Percentiles rank a stretch among this genome's conserved stretches.
Evolutionary conservation across 2,113 vertebrate species (phyloP).

Genomic region (Dipodomys spectabilis): DNA sequence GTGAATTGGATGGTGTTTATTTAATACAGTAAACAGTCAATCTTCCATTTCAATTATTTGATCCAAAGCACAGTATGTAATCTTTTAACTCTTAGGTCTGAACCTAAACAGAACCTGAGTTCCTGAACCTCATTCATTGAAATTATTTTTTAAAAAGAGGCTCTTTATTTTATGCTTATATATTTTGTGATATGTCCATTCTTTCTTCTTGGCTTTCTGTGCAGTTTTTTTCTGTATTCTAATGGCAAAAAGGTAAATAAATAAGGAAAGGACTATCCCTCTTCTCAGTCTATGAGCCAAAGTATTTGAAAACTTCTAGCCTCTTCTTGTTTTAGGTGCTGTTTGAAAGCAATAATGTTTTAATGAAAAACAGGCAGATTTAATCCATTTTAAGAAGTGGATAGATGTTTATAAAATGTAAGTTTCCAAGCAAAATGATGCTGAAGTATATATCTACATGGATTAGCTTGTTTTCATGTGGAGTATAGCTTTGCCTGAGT

Average conservation of each 20-base stretch:
- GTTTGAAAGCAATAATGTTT: conserved; percentile 58
- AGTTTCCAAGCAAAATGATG: conserved; percentile 57
- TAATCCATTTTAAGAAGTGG: conserved; percentile 60
- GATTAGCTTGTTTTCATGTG: conserved; percentile 71
- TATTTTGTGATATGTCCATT: neutral
- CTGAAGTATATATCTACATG: conserved; percentile 58
- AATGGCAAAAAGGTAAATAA: conserved; percentile 12
- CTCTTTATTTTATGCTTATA: conserved; percentile 53
- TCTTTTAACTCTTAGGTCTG: conserved; percentile 56
- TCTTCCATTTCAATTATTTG: conserved; percentile 32
- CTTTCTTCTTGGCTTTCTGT: neutral
- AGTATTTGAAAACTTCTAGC: conserved; percentile 47
- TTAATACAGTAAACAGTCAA: conserved; percentile 56
- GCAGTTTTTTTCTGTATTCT: neutral
- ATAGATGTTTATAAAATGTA: conserved; percentile 58
- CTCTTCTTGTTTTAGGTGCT: conserved; percentile 49
- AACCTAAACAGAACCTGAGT: conserved; percentile 10
- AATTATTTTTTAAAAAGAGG: conserved; percentile 37
- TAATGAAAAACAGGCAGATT: conserved; percentile 48
- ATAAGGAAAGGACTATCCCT: neutral
- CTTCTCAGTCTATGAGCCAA: neutral
- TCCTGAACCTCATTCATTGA: conserved; percentile 58
- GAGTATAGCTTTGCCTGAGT: conserved; percentile 44
- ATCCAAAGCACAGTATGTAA: conserved; percentile 50
- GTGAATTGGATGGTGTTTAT: conserved; percentile 39